phyloP scores from a whole-genome alignment of 2,888 invertebrate species.

The Anorthoa munda region DNA sequence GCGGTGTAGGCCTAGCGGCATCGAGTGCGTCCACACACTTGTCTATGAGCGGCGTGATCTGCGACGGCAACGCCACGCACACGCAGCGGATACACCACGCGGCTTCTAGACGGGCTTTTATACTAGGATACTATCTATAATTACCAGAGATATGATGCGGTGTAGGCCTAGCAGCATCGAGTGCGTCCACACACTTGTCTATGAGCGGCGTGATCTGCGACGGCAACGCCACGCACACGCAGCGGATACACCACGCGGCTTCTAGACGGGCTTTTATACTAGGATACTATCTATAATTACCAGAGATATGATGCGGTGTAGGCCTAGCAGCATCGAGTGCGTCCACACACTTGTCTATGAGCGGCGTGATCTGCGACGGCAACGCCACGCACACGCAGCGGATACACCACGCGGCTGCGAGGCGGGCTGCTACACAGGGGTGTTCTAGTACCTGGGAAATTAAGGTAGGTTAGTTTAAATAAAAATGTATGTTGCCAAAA shows the following conservation, averaged over 20 bases:
- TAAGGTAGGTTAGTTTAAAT: too few relatives aligned
- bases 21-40: too few relatives aligned
- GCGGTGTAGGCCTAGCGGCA: too few relatives aligned
- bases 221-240: slow-evolving; percentile 98
- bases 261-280: too few relatives aligned
- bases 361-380: slow-evolving; percentile 98
- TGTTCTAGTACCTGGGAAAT: slow-evolving; percentile 95
- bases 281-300: too few relatives aligned
- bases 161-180: slow-evolving; percentile 97
- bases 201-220: slow-evolving; percentile 98
- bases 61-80: too few relatives aligned
- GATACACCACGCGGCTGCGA: slow-evolving; percentile 98
- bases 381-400: slow-evolving; percentile 98
- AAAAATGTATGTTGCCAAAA: too few relatives aligned
- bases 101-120: slow-evolving; percentile 93
- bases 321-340: slow-evolving; percentile 97
- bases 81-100: too few relatives aligned
- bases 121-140: not conserved
- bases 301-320: slow-evolving; percentile 96
- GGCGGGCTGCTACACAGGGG: slow-evolving; percentile 97
- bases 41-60: too few relatives aligned
- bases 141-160: slow-evolving; percentile 93
- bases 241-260: slow-evolving; percentile 91
- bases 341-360: slow-evolving; percentile 97
- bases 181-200: slow-evolving; percentile 96